Percentiles rank a stretch among this genome's conserved stretches.
Evolutionary conservation across 1,140 invertebrate species (phyloP).

Genomic region (Drosophila ohnishii): DNA sequence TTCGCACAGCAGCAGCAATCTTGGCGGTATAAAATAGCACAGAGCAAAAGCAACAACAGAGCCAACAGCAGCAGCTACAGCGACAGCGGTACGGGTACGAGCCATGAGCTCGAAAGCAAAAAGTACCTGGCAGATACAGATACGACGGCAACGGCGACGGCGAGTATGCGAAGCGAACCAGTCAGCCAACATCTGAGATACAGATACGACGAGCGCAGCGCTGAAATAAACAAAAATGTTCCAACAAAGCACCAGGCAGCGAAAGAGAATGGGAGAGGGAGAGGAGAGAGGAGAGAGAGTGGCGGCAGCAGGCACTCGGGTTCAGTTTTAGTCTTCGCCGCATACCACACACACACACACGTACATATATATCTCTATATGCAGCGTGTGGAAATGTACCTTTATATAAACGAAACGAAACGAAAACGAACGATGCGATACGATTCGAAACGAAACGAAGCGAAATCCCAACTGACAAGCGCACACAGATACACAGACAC

Average conservation of each 20-base stretch:
- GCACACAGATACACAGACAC: slow-evolving; percentile 54
- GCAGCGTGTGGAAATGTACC: slow-evolving; percentile 75
- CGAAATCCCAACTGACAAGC: slow-evolving; percentile 80
- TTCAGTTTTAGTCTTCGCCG: slow-evolving; percentile 73
- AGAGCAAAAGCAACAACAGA: slow-evolving; percentile 68
- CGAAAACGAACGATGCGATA: slow-evolving; percentile 59
- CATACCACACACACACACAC: slow-evolving; percentile 60
- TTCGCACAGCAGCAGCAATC: slow-evolving; percentile 57
- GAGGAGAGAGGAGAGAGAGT: slow-evolving; percentile 12
- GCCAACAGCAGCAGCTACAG: slow-evolving; percentile 43
- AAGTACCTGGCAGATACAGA: slow-evolving; percentile 71
- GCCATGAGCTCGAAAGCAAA: slow-evolving; percentile 47
- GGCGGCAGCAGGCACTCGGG: slow-evolving; percentile 56
- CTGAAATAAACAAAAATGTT: slow-evolving; percentile 67
- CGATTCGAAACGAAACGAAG: slow-evolving; percentile 53
- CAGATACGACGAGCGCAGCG: slow-evolving; percentile 63
- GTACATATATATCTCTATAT: slow-evolving; percentile 32
- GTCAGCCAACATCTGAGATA: slow-evolving; percentile 67
- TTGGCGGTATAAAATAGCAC: slow-evolving; percentile 75
- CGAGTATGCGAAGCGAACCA: slow-evolving; percentile 44
- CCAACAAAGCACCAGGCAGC: slow-evolving; percentile 38
- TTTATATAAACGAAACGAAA: slow-evolving; percentile 77
- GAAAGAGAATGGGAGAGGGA: slow-evolving; percentile 7
- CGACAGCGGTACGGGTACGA: slow-evolving; percentile 14
- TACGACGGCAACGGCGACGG: slow-evolving; percentile 33